These are phyloP conservation scores for Nymphalis c-album DNA, from an alignment of 2,888 invertebrate genomes.

Conservation along the genomic window DNA sequence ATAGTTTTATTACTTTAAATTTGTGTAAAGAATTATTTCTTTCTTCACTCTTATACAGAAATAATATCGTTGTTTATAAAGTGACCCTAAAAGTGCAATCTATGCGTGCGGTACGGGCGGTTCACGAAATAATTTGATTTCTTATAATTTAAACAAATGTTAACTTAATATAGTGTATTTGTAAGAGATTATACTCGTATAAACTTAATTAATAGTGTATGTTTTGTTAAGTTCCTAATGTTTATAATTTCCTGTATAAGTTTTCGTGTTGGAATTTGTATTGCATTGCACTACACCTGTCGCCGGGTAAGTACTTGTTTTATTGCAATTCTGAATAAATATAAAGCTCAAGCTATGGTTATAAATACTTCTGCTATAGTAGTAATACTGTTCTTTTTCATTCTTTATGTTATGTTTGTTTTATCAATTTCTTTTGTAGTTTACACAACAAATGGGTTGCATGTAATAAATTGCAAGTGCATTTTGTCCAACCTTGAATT, in stretches of 20 bases:
- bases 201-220: constrained; percentile 44
- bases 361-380: background rate
- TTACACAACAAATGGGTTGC: constrained; percentile 28
- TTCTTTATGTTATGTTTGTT: background rate
- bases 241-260: constrained; percentile 23
- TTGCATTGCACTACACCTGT: constrained; percentile 56
- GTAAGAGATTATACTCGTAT: constrained; percentile 16
- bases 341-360: background rate
- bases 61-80: constrained; percentile 32
- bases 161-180: constrained; percentile 8
- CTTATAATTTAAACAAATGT: constrained; percentile 13
- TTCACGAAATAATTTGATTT: constrained; percentile 28
- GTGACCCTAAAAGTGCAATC: constrained; percentile 44
- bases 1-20: too few relatives aligned
- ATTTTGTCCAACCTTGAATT: constrained; percentile 56
- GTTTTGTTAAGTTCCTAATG: constrained; percentile 44
- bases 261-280: constrained; percentile 41
- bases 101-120: constrained; percentile 45
- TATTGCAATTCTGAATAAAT: constrained; percentile 23
- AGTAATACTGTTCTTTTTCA: too few relatives aligned
- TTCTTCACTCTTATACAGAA: background rate
- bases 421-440: background rate
- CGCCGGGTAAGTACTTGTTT: constrained; percentile 66
- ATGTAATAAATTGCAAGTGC: constrained; percentile 57
- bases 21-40: too few relatives aligned